Evolutionary conservation across 1,140 invertebrate genomes (phyloP).

Genomic region (Aricia agestis): DNA sequence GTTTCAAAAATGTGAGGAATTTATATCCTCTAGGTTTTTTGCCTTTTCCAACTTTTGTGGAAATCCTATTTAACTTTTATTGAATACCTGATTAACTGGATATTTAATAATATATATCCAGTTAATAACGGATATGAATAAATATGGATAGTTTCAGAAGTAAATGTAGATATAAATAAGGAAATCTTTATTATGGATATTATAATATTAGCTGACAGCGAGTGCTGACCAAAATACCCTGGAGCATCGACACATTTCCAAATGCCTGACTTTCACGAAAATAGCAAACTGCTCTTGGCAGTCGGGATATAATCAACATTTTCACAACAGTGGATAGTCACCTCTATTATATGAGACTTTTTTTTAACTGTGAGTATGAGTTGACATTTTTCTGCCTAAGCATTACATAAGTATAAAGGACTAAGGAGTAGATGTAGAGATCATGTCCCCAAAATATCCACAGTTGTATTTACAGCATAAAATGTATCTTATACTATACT

Average conservation of each 20-base stretch:
- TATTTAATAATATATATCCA: too few relatives aligned
- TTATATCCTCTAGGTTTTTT: background rate
- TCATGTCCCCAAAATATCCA: too few relatives aligned
- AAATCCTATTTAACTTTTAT: background rate
- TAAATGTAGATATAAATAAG: background rate
- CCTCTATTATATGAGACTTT: too few relatives aligned
- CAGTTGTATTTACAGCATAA: too few relatives aligned
- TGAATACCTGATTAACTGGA: too few relatives aligned
- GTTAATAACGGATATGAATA: too few relatives aligned
- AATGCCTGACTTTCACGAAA: background rate
- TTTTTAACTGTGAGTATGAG: too few relatives aligned
- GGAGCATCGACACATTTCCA: conserved; percentile 8
- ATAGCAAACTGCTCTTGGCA: background rate
- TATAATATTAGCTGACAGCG: background rate
- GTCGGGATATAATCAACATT: background rate
- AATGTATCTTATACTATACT: too few relatives aligned
- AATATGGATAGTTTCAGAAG: background rate
- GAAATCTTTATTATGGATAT: background rate
- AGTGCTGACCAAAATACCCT: conserved; percentile 2
- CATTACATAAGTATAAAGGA: too few relatives aligned
- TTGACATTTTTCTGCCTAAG: too few relatives aligned
- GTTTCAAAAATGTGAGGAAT: background rate
- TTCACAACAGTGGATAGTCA: background rate
- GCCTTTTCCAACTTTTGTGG: too few relatives aligned
- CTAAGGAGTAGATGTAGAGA: too few relatives aligned